Conservation (phyloP, 2,888 invertebrate genomes). For the Chironomus riparius region DNA sequence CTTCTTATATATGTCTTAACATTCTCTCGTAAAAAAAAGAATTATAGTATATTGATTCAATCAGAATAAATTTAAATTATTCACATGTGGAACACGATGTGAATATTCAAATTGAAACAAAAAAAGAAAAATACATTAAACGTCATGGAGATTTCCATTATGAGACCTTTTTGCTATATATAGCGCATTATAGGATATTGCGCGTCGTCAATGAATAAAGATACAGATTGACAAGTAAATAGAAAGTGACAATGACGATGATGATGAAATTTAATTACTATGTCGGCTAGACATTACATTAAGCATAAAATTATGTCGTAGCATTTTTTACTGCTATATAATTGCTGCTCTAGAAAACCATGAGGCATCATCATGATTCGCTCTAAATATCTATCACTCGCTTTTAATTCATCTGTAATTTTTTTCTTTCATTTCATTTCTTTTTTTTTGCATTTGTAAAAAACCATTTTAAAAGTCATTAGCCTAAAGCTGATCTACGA, state of each 20-base stretch:
- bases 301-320: constrained; percentile 8
- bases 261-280: constrained; percentile 16
- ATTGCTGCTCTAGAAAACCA: neutral
- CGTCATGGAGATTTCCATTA: constrained; percentile 24
- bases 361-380: too few species aligned
- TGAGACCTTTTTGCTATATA: neutral
- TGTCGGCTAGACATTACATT: constrained; percentile 21
- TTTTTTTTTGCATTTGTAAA: too few species aligned
- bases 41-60: too few species aligned
- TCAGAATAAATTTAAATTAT: too few species aligned
- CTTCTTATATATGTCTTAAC: too few species aligned
- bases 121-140: neutral
- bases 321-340: neutral
- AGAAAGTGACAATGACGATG: constrained; percentile 19
- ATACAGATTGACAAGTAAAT: neutral
- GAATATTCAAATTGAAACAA: neutral
- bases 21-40: too few species aligned
- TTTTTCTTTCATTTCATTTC: too few species aligned
- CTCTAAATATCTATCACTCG: too few species aligned
- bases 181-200: neutral
- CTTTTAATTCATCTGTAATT: too few species aligned
- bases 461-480: neutral
- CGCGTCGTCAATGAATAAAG: neutral
- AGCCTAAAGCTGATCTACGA: neutral
- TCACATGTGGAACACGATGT: too few species aligned